Evolutionary conservation across 2,113 vertebrate genomes (phyloP), one percentile per base, ranked within the genome.

Genomic region (Nothoprocta pentlandii): DNA sequence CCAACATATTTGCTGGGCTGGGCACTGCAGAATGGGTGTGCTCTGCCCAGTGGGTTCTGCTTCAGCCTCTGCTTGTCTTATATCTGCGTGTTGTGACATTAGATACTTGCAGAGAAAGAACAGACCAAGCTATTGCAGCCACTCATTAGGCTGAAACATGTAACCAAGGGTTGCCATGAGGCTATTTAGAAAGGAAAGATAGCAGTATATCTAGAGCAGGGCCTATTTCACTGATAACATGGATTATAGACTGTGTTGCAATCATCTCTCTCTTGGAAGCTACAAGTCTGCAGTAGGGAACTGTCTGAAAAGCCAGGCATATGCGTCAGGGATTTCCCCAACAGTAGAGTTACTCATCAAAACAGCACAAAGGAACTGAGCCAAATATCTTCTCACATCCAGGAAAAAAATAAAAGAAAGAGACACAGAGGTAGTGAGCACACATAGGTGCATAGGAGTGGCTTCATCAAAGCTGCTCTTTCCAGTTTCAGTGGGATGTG

Each of bases 251-350:
- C 77, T 44, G 17, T 49, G 62, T 67, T 85, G 76, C 20, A 93
- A n/a, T 16, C 54, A 63, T 70, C 28, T 92, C 20, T 69, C 56
- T 51, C 61, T 59, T 46, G 36, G n/a, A n/a, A 91, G 66, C 79
- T 88, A 66, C 4, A 53, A 86, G 47, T 49, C 2, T 88, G 71
- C 71, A 73, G 36, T 1, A 80, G 41, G 36, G 59, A 93, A 30
- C 41, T 62, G 22, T 63, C 71, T 87, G 71, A 47, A 83, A 88
- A 94, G 51, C 46, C 95, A 94, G 75, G 87, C 70, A 26, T 76
- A 80, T 64, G 53, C 1, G 2, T 44, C 92, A 85, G 88, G 92
- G 73, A 71, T 93, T 95, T 92, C 88, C 88, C 88, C 79, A 71
- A 59, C 86, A 83, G 80, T 3, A 64, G 61, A 39, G 77, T 90